A percentile compares a stretch with the other conserved stretches of the same genome.
Conservation (phyloP, 2,797 vertebrate genomes). For the Phrynocephalus forsythii region DNA sequence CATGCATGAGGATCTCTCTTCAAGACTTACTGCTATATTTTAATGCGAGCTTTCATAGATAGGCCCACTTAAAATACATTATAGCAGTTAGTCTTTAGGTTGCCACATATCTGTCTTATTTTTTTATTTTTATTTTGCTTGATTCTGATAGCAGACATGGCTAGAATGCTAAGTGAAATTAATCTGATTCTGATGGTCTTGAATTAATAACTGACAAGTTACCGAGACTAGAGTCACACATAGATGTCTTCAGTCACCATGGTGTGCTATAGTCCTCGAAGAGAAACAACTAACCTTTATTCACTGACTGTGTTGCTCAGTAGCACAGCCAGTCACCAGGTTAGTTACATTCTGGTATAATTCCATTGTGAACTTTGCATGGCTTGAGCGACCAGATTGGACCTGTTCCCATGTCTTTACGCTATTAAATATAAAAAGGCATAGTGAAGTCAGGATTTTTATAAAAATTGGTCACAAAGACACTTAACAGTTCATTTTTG, state of each 20-base stretch:
- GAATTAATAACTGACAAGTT: background rate
- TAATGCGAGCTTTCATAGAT: too few relatives aligned
- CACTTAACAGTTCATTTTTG: background rate
- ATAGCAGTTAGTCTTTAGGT: too few relatives aligned
- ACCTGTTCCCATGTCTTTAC: background rate
- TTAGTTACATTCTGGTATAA: constrained; percentile 69
- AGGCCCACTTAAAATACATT: too few relatives aligned
- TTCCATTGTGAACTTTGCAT: background rate
- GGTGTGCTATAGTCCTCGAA: constrained; percentile 78
- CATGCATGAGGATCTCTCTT: too few relatives aligned
- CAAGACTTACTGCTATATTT: too few relatives aligned
- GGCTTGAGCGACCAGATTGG: background rate
- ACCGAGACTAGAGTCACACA: constrained; percentile 77
- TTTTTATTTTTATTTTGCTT: background rate
- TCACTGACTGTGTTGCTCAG: constrained; percentile 64
- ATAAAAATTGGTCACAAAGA: background rate
- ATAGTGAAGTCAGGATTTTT: too few relatives aligned
- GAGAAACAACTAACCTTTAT: constrained; percentile 71
- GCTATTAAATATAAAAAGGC: background rate
- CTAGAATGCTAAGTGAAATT: background rate
- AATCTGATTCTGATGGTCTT: background rate
- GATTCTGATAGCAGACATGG: too few relatives aligned
- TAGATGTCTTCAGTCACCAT: constrained; percentile 58
- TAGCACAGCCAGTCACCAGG: constrained; percentile 66
- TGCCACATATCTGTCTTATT: too few relatives aligned